Evolutionary conservation across 2,797 vertebrate species (phyloP), one percentile per base, ranked within the genome.

Genomic region (Sciurus vulgaris): DNA sequence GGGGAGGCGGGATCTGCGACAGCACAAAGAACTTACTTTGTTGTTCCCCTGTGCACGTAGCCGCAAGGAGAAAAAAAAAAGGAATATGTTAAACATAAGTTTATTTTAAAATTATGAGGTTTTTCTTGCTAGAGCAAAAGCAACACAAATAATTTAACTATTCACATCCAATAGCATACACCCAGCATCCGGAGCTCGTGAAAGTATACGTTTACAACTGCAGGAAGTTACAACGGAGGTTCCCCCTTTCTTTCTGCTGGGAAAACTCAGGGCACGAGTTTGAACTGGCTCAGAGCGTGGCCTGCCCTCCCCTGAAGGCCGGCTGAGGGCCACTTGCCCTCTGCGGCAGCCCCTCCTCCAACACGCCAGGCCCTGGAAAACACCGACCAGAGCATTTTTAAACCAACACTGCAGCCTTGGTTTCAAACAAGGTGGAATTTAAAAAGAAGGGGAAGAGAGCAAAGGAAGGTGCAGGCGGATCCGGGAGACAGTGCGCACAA

Each of bases 11-110:
- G 30, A 54, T 38, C 59, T 72, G 49, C 94, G 76, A 70, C 14
- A 93, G 70, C 82, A 95, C 94, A 97, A 76, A 97, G 65, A 86
- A 98, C 98, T 98, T 98, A 98, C 98, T 98, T 97, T 98, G 98
- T 93, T 98, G 98, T 91, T 98, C 89, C 98, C 98, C 98, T 98
- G 98, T 98, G 96, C 61, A 81, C 69, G 94, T 92, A 84, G 98
- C 97, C 97, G 97, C 95, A 98, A 96, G 95, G 79, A 97, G 95
- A 92, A 97, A 97, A 97, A 61, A 76, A 41, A 96, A 97, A 96
- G 74, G 96, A 89, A 97, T 92, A 96, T 9, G 94, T 98, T 98
- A 98, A 97, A 90, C 77, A 90, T 95, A 96, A 59, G 96, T 97
- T 96, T 93, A 91, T 96, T 97, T 98, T 88, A 86, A 91, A 97